Conservation (phyloP, 2,113 vertebrate genomes). For the Salvelinus alpinus region DNA sequence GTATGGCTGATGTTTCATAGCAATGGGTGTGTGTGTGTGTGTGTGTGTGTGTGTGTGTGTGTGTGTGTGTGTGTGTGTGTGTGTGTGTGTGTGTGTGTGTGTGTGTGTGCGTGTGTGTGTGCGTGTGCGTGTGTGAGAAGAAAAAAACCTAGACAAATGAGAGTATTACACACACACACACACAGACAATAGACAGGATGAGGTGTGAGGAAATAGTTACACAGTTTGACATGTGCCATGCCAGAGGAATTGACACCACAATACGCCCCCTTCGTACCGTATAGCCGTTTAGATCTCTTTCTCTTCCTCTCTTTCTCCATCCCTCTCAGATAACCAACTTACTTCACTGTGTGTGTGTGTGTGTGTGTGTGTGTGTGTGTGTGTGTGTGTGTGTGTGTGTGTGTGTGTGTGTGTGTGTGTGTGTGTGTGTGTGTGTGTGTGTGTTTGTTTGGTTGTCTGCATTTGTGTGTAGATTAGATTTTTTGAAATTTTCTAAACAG, state of each 20-base stretch:
- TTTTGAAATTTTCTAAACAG: no score
- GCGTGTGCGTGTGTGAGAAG: background rate
- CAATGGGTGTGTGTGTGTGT: background rate
- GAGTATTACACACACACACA: constrained; percentile 18
- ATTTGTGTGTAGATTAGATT: background rate
- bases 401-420: background rate
- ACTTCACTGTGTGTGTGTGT: constrained; percentile 17
- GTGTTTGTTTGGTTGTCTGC: constrained; percentile 8
- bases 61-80: background rate
- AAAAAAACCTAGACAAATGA: background rate
- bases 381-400: background rate
- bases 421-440: constrained; percentile 10
- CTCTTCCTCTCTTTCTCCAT: background rate
- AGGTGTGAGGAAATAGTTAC: constrained; percentile 56
- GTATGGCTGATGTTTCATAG: background rate
- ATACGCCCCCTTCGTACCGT: constrained; percentile 11
- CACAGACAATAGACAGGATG: constrained; percentile 32
- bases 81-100: background rate
- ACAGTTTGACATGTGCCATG: constrained; percentile 40
- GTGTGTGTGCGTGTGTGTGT: no score
- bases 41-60: no score
- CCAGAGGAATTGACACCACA: constrained; percentile 48
- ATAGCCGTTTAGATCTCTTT: background rate
- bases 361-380: background rate
- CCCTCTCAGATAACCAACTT: constrained; percentile 6